Evolutionary conservation across 2,797 vertebrate genomes (phyloP).

Genomic region (Hylomyscus alleni): DNA sequence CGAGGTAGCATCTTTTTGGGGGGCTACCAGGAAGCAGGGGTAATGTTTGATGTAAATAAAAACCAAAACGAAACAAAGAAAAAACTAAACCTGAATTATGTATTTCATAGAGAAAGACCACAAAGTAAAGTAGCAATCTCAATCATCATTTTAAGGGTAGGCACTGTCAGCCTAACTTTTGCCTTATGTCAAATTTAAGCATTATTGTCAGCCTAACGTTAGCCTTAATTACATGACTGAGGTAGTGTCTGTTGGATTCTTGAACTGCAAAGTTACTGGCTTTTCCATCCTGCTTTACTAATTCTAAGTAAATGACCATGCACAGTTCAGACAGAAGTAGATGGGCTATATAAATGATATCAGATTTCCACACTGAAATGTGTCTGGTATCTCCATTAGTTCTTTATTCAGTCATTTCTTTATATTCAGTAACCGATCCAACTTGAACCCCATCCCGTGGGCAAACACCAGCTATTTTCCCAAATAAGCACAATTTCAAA

Average conservation of each 20-base stretch:
- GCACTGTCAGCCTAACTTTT: neutral
- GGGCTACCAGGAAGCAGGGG: too few species aligned
- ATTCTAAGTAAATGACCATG: neutral
- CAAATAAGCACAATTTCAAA: neutral
- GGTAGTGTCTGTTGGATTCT: neutral
- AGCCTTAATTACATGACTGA: neutral
- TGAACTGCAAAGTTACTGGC: neutral
- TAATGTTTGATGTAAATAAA: too few species aligned
- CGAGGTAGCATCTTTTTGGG: too few species aligned
- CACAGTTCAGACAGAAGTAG: neutral
- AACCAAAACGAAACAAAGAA: too few species aligned
- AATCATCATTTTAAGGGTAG: neutral
- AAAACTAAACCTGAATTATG: neutral
- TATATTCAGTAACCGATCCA: neutral
- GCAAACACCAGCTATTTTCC: neutral
- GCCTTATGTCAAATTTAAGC: too few species aligned
- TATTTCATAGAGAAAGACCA: constrained; percentile 20
- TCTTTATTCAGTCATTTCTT: constrained; percentile 14
- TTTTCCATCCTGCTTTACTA: neutral
- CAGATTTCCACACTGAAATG: neutral
- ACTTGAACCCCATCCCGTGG: neutral
- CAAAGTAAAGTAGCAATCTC: neutral
- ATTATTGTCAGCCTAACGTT: neutral
- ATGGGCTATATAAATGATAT: neutral
- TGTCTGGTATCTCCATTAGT: neutral